A percentile compares a stretch with the other conserved stretches of the same genome.
Conservation (phyloP, 2,797 vertebrate species). For the Sebastes wilsoni region DNA sequence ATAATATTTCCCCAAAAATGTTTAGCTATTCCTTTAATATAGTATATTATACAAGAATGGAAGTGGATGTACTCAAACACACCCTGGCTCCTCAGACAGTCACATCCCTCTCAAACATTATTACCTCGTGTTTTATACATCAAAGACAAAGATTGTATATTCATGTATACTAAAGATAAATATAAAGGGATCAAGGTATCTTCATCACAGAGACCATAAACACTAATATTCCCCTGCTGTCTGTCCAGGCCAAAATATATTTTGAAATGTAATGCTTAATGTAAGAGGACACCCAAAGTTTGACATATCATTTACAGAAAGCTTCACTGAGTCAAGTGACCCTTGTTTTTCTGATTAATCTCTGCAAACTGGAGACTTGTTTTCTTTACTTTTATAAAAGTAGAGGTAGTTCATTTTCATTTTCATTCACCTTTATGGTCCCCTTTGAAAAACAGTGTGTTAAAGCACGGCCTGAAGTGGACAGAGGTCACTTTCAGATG, state of each 20-base stretch:
- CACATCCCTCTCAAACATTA: slow-evolving; percentile 59
- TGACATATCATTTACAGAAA: background rate
- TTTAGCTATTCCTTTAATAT: background rate
- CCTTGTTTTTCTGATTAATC: background rate
- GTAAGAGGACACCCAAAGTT: slow-evolving; percentile 5
- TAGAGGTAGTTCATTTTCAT: slow-evolving; percentile 6
- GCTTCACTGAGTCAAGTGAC: background rate
- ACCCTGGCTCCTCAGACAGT: slow-evolving; percentile 57
- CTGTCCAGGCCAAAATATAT: slow-evolving; percentile 27
- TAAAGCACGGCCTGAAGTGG: background rate
- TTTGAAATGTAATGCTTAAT: slow-evolving; percentile 14
- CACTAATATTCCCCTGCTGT: background rate
- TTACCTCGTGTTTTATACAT: slow-evolving; percentile 80
- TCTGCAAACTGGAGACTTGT: slow-evolving; percentile 1
- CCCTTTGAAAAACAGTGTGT: slow-evolving; percentile 6
- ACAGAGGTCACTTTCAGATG: slow-evolving; percentile 23
- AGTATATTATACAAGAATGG: background rate
- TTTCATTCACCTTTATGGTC: background rate
- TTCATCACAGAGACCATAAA: slow-evolving; percentile 29
- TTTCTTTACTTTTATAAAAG: slow-evolving; percentile 9
- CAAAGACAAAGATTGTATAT: slow-evolving; percentile 58
- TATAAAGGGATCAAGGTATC: slow-evolving; percentile 72
- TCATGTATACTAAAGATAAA: slow-evolving; percentile 44
- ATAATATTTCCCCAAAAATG: background rate
- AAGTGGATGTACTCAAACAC: slow-evolving; percentile 50